Conservation (phyloP, 2,113 vertebrate genomes). For the Aleadryas rufinucha region DNA sequence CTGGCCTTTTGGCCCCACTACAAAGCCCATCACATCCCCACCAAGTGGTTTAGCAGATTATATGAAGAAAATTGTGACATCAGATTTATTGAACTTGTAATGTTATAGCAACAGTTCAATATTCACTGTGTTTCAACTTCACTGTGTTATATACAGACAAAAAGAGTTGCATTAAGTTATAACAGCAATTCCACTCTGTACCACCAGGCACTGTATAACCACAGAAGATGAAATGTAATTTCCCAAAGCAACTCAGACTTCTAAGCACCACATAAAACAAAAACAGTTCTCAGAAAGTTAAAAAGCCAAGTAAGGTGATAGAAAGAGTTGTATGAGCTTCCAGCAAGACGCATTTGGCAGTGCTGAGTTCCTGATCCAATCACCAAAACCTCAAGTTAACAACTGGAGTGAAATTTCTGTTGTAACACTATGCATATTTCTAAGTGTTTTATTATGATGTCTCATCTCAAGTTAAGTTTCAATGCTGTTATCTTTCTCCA, state of each 20-base stretch:
- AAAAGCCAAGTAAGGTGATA: not conserved
- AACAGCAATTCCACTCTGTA: not conserved
- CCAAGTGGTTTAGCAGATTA: not conserved
- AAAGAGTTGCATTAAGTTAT: not conserved
- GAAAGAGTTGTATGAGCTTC: not conserved
- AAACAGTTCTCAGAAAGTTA: not conserved
- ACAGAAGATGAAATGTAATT: fast-evolving
- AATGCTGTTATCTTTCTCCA: not conserved
- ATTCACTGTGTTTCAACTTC: not conserved
- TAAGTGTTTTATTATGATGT: not conserved
- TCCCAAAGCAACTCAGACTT: not conserved
- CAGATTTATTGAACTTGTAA: not conserved
- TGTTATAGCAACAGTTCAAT: not conserved
- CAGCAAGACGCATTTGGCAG: not conserved
- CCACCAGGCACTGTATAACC: not conserved
- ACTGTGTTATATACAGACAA: not conserved
- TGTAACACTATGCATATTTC: not conserved
- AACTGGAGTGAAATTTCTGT: not conserved
- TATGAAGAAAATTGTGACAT: not conserved
- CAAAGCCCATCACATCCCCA: not conserved
- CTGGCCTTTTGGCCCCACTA: not conserved
- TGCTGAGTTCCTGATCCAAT: not conserved
- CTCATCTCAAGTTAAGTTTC: not conserved
- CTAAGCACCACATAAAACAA: not conserved
- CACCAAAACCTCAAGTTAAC: not conserved